Base-by-base conservation (phyloP, 2,888 invertebrate species). In the Heliconius aoede region DNA sequence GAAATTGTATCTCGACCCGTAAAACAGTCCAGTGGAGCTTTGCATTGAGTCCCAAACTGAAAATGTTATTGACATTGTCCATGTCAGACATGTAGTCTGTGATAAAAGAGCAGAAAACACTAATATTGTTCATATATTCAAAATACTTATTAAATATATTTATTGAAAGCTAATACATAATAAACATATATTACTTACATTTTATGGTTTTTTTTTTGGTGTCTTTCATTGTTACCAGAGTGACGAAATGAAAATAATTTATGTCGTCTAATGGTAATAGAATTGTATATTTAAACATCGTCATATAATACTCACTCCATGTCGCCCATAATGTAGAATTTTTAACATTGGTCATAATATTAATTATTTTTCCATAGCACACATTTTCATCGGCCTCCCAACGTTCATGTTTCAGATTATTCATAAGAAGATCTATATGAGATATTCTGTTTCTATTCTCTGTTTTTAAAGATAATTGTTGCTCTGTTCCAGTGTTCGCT, bases 11-110 rank as follows among this genome's bases (percentile, higher is more conserved):
- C 90, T 87, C 80, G 93, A 95, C 0, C 95, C 96, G 64, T 94
- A 92, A 3, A 95, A 85, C 13, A 95, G 85, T 4, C 96, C 95
- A 0, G 95, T 90, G 62, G 95, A 92, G 76, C 95, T 95, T 3
- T 95, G 93, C 40, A 95, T 95, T 0, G 96, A 89, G 80, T 96
- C 96, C 95, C 95, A 95, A 90, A 95, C 96, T 96, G 85, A 62
- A 62, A 69, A 55, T 69, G 24, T 58, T 18, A 18, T 46, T 46
- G 18, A 30, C 4, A 30, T 4, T 30, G 30, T 30, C 4, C 30
- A 30, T 30, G 5, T 30, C 30, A 30, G 30, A 30, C 30, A 30
- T 4, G 3, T 40, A 15, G 40, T 40, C 15, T 40, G 40, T 40
- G 15, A 40, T 40, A 13, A 40, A 40, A 40, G 40, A 15, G 15